phyloP scores from a whole-genome alignment of 2,113 vertebrate genomes.

The Eudyptes chrysolophus region DNA sequence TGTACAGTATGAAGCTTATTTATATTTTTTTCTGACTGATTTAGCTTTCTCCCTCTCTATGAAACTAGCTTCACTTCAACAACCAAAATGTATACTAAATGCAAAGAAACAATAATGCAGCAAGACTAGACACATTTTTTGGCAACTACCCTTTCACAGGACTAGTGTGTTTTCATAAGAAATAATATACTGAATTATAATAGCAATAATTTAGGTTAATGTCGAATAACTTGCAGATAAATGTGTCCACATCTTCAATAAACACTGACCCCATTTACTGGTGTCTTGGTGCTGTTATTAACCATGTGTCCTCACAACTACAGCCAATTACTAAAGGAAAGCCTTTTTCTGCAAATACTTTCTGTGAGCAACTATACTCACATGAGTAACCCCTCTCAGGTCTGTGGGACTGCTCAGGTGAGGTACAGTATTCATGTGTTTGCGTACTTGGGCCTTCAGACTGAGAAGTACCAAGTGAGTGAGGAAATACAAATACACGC shows the following conservation, averaged over 20 bases:
- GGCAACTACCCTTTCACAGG: constrained; percentile 61
- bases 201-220: constrained; percentile 72
- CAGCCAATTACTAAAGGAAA: not conserved
- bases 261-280: not conserved
- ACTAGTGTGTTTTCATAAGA: constrained; percentile 68
- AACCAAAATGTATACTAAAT: constrained; percentile 37
- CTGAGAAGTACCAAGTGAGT: not conserved
- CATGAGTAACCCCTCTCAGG: not conserved
- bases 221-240: constrained; percentile 64
- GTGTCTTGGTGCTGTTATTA: constrained; percentile 26
- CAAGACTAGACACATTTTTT: constrained; percentile 17
- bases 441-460: not conserved
- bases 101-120: constrained; percentile 43
- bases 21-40: constrained; percentile 19
- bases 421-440: not conserved
- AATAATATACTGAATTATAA: constrained; percentile 65
- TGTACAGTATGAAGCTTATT: constrained; percentile 54
- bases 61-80: constrained; percentile 16
- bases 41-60: constrained; percentile 31
- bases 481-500: constrained; percentile 20
- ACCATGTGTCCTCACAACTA: constrained; percentile 36
- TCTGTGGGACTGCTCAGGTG: not conserved
- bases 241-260: constrained; percentile 17
- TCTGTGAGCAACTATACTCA: not conserved
- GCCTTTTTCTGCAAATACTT: constrained; percentile 11